These are phyloP conservation scores for Microtus montanus DNA, from an alignment of 2,113 vertebrate species.

Conservation along the genomic window DNA sequence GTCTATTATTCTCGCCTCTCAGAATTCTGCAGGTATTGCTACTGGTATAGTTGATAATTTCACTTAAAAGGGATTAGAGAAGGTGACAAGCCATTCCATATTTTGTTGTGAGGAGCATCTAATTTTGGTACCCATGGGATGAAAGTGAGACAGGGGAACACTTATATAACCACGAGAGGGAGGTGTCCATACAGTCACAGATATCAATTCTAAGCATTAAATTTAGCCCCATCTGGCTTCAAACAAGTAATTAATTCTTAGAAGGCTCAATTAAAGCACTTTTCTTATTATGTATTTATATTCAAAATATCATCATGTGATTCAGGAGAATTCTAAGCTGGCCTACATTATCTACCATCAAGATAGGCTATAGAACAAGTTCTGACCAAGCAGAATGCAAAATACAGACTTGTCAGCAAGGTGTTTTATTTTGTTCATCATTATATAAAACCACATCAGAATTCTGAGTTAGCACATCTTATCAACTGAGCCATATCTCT, in stretches of 20 bases:
- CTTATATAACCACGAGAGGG: not conserved
- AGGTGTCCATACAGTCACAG: not conserved
- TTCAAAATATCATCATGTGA: not conserved
- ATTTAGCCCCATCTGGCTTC: not conserved
- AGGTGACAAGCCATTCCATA: too few species aligned
- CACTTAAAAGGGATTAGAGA: not conserved
- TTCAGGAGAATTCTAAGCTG: not conserved
- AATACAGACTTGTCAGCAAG: not conserved
- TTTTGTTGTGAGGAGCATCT: not conserved
- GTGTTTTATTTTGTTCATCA: not conserved
- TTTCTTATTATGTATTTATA: conserved; percentile 22
- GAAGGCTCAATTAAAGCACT: not conserved
- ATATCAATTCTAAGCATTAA: not conserved
- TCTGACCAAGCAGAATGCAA: not conserved
- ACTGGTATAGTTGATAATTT: not conserved
- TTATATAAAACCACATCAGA: not conserved
- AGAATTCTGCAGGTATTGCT: not conserved
- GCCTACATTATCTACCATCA: not conserved
- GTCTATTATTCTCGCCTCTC: not conserved
- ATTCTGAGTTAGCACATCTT: not conserved
- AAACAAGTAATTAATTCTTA: conserved; percentile 5
- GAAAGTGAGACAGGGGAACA: not conserved
- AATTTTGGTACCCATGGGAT: not conserved
- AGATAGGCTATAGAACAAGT: not conserved
- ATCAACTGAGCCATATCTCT: too few species aligned